These are phyloP conservation scores for Dromococcyx pavoninus DNA, from an alignment of 2,797 vertebrate species.

Conservation along the genomic window DNA sequence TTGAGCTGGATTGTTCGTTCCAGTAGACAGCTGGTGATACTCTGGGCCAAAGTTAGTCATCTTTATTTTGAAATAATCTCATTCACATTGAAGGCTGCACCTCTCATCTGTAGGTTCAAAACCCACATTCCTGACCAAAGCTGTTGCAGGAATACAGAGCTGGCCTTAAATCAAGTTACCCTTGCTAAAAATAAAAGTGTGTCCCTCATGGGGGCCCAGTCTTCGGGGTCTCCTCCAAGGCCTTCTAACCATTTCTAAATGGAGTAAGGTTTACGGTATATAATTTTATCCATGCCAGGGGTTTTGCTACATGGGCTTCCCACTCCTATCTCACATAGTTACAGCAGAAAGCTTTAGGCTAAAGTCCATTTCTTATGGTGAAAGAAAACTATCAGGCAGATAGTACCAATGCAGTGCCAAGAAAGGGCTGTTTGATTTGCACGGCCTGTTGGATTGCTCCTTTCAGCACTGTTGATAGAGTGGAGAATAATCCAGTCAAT, in stretches of 20 bases:
- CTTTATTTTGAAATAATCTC: not conserved
- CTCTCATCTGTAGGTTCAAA: not conserved
- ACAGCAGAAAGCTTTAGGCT: not conserved
- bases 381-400: not conserved
- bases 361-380: not conserved
- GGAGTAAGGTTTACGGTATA: not conserved
- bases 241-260: not conserved
- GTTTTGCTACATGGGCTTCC: not conserved
- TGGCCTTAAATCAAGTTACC: not conserved
- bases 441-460: not conserved
- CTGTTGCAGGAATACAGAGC: not conserved
- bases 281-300: not conserved
- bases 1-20: not conserved
- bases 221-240: not conserved
- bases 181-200: not conserved
- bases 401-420: not conserved
- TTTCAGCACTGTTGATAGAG: constrained; percentile 2
- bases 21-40: not conserved
- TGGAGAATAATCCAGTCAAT: not conserved
- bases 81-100: rapidly evolving
- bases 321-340: not conserved
- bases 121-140: not conserved
- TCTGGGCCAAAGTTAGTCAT: not conserved
- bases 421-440: not conserved
- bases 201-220: rapidly evolving